Conservation (phyloP, 2,113 vertebrate species). For the Pantherophis guttatus region DNA sequence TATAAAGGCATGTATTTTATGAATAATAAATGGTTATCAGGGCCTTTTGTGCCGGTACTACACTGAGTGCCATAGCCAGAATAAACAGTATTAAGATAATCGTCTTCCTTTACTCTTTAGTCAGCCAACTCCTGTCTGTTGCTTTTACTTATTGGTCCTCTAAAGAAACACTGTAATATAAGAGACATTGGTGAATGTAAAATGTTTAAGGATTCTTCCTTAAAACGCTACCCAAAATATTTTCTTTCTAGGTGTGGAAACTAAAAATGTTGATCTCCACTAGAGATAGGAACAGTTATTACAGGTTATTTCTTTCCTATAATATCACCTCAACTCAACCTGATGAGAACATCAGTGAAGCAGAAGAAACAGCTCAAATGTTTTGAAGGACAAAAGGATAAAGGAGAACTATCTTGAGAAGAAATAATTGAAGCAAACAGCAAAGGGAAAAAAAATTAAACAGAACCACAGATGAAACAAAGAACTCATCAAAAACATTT, state of each 20-base stretch:
- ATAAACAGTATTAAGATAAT: not conserved
- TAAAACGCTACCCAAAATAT: not conserved
- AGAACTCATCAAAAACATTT: constrained; percentile 37
- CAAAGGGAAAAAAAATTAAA: not conserved
- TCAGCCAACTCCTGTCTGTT: not conserved
- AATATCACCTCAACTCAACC: not conserved
- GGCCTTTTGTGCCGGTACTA: not conserved
- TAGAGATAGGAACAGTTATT: not conserved
- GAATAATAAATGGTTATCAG: not conserved
- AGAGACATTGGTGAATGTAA: not conserved
- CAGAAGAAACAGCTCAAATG: not conserved
- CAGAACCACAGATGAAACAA: constrained; percentile 16
- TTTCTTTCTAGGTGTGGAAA: not conserved
- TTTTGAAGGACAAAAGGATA: not conserved
- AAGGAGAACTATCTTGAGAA: not conserved
- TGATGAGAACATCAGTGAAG: not conserved
- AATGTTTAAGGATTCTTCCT: not conserved
- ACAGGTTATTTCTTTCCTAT: not conserved
- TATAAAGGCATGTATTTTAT: not conserved
- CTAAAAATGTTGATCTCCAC: not conserved
- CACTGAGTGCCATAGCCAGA: not conserved
- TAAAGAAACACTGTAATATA: not conserved
- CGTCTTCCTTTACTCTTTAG: not conserved
- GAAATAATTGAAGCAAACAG: not conserved
- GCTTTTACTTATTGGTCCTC: not conserved